Base-by-base conservation (phyloP, 2,888 invertebrate species). In the Drosophila greeni region DNA sequence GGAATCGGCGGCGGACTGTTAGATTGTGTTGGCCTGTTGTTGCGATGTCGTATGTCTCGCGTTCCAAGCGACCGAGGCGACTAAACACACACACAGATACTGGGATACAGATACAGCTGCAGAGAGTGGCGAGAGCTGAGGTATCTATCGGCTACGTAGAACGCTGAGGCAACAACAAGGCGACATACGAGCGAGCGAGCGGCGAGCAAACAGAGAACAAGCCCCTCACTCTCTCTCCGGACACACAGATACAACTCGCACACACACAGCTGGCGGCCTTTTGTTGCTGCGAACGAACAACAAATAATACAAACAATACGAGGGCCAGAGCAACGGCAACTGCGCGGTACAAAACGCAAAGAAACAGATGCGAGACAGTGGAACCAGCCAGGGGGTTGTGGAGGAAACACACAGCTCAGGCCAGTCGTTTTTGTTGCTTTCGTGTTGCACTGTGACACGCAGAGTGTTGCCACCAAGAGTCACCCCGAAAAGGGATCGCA, bases 41-140 rank as follows among this genome's bases (percentile, higher is more conserved):
- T 71, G 70, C 66, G 68, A 58, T 71, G 70, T 84, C 82, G 82
- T 72, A 85, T 86, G 85, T 86, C 85, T 82, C 83, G 78, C 85
- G 80, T 82, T 82, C 80, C 84, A 85, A 82, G 85, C 85, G 76
- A 85, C 85, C 75, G 79, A 86, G 81, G 82, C 86, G 80, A 85
- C 85, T 85, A 85, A 86, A 75, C 84, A 83, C 70, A 83, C 70
- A 83, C 70, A 79, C 75, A 70, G 75, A 73, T 68, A 83, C 83
- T 16, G 20, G 62, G 76, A 74, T 70, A 74, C 73, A 53, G 53
- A 29, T 16, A 53, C 53, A 54, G 39, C 39, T 31, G 45, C 59
- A 24, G 45, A 31, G 37, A 24, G 43, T 23, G 31, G 70, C 72
- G 55, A 47, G 65, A 34, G 56, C 57, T 55, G 51, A 57, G 68